Evolutionary conservation across 2,113 vertebrate species (phyloP), one percentile per base, ranked within the genome.

Genomic region (Plestiodon gilberti): DNA sequence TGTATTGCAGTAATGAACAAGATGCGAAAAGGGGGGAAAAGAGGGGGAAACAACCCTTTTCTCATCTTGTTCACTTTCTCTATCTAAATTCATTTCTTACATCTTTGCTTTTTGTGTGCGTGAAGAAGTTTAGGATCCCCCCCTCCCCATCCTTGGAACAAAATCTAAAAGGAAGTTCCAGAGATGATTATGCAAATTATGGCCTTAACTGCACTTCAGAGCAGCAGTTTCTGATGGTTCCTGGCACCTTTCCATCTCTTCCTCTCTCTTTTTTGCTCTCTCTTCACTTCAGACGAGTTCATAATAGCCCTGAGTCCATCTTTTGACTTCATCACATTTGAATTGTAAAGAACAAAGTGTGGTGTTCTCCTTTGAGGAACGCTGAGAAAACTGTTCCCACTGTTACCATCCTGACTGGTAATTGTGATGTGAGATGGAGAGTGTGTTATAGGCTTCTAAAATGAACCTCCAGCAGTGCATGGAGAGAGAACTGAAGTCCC

Each of bases 401-500:
- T 67, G 7, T 78, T 25, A 57, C 23, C 20, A 55, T 8, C 52
- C 62, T 52, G 13, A 25, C 38, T 17, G 3, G 5, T 30, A 65
- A 30, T 40, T 28, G 57, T 69, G 33, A 78, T 69, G 62, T 59
- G 33, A 30, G 62, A 59, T 83, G 22, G 5, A 8, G 67, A 55
- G 30, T 28, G 23, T 13, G 48, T 15, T 20, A 22, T 0, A 0
- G 1, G 4, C 55, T 20, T 86, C 55, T 55, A 0, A 0, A 23
- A 38, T 59, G 33, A 71, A 25, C 70, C 40, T 71, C 43, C 57
- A 62, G 22, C 17, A 2, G 2, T 91, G 43, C 22, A 65, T 67
- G 65, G n/a, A 33, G 13, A 43, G 82, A 23, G 20, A 65, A 67
- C 17, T 30, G 33, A 30, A 2, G 22, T 1, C 33, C 52, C 13